These are phyloP conservation scores for Percopsis omiscomaycus DNA, from an alignment of 2,797 vertebrate species.

Conservation along the genomic window DNA sequence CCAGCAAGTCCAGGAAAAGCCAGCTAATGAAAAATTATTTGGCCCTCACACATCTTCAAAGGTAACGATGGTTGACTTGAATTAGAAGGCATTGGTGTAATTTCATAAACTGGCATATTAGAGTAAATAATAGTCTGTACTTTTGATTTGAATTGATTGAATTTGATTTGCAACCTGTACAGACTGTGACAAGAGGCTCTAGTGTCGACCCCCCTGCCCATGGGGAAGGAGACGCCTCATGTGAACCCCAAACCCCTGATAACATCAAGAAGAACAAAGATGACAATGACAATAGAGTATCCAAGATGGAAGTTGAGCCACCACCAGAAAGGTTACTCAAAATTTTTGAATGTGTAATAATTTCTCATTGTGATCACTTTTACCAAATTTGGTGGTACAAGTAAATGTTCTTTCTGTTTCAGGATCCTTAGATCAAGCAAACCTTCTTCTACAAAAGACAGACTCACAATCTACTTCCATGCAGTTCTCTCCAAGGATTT, in stretches of 20 bases:
- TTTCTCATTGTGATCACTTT: background rate
- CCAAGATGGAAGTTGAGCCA: background rate
- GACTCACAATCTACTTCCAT: conserved; percentile 86
- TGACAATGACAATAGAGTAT: rapidly evolving
- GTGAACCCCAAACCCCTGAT: background rate
- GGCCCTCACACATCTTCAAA: conserved; percentile 15
- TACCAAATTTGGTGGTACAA: too few species aligned
- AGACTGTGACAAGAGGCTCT: conserved; percentile 39
- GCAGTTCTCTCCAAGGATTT: conserved; percentile 88
- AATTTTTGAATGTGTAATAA: background rate
- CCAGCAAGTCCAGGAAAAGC: conserved; percentile 7
- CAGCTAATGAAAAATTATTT: conserved; percentile 17
- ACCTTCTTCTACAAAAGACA: conserved; percentile 43
- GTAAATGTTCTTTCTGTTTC: conserved; percentile 14
- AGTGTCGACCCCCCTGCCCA: conserved; percentile 52
- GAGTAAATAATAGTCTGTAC: background rate
- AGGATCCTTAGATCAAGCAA: conserved; percentile 46
- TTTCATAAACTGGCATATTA: background rate
- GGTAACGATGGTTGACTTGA: conserved; percentile 38
- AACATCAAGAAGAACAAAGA: conserved; percentile 6
- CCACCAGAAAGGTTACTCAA: conserved; percentile 54
- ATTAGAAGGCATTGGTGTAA: background rate
- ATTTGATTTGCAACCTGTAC: conserved; percentile 1
- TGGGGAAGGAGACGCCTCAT: background rate
- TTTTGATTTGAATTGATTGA: background rate